Evolutionary conservation across 1,140 invertebrate genomes (phyloP).

Genomic region (Bursaphelenchus mucronatus): DNA sequence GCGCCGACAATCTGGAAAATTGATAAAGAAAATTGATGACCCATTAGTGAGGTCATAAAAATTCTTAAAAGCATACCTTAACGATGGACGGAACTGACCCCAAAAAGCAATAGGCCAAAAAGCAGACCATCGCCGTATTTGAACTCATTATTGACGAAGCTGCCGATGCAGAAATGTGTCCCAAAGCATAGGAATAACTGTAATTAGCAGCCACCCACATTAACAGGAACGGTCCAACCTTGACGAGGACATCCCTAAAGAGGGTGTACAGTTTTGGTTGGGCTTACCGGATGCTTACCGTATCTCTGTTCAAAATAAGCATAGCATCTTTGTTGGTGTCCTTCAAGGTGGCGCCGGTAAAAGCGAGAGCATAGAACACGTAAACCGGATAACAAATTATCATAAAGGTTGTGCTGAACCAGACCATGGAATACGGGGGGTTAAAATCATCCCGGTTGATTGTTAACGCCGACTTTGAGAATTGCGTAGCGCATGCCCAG

Average conservation of each 20-base stretch:
- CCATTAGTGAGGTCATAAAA: background rate
- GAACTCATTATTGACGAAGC: constrained; percentile 48
- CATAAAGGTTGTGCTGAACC: constrained; percentile 59
- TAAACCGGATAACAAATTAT: constrained; percentile 56
- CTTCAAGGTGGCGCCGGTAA: background rate
- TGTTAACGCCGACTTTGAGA: constrained; percentile 49
- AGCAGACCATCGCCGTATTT: constrained; percentile 56
- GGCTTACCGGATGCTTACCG: constrained; percentile 27
- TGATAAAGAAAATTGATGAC: background rate
- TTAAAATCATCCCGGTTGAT: constrained; percentile 41
- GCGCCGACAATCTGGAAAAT: constrained; percentile 43
- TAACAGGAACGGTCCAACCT: constrained; percentile 47
- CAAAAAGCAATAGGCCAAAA: constrained; percentile 36
- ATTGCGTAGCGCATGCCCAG: constrained; percentile 55
- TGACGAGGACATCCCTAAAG: constrained; percentile 29
- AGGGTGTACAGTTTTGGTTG: background rate
- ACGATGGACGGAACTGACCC: constrained; percentile 13
- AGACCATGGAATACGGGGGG: constrained; percentile 58
- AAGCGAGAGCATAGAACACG: constrained; percentile 33
- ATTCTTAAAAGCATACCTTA: no score
- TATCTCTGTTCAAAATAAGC: background rate
- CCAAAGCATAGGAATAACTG: constrained; percentile 44
- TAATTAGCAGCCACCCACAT: constrained; percentile 57
- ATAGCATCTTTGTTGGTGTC: constrained; percentile 2
- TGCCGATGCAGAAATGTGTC: constrained; percentile 45